phyloP scores from a whole-genome alignment of 2,888 invertebrate genomes.

The Ophioninae sp. region DNA sequence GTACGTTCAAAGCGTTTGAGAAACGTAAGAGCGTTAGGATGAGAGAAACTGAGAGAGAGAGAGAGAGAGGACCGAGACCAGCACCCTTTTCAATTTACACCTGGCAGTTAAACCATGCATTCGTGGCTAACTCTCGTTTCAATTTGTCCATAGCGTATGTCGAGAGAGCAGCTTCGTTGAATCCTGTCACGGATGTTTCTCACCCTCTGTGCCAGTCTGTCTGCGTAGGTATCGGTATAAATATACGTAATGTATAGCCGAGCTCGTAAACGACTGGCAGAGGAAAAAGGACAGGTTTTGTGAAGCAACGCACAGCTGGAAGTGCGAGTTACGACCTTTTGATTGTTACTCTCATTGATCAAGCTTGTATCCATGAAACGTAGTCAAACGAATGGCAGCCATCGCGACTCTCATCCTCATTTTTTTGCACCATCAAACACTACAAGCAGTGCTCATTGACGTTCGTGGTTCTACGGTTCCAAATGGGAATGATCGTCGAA shows the following conservation, averaged over 20 bases:
- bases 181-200: slow-evolving; percentile 45
- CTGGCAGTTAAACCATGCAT: slow-evolving; percentile 62
- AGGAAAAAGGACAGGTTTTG: slow-evolving; percentile 1
- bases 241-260: neutral
- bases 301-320: neutral
- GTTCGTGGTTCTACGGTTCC: slow-evolving; percentile 41
- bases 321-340: too few species aligned
- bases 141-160: slow-evolving; percentile 64
- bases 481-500: slow-evolving; percentile 63
- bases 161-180: slow-evolving; percentile 13
- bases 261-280: neutral
- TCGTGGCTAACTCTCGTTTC: slow-evolving; percentile 65
- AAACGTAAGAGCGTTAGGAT: neutral
- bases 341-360: neutral
- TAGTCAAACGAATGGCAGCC: neutral
- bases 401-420: neutral
- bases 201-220: neutral
- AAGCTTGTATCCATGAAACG: neutral
- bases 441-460: slow-evolving; percentile 21
- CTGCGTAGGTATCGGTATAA: neutral
- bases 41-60: neutral
- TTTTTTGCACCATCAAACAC: slow-evolving; percentile 28
- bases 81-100: slow-evolving; percentile 65
- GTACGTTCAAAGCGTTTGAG: neutral
- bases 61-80: slow-evolving; percentile 2